These are phyloP conservation scores for Antechinus flavipes DNA, from an alignment of 2,113 vertebrate species.

Conservation along the genomic window DNA sequence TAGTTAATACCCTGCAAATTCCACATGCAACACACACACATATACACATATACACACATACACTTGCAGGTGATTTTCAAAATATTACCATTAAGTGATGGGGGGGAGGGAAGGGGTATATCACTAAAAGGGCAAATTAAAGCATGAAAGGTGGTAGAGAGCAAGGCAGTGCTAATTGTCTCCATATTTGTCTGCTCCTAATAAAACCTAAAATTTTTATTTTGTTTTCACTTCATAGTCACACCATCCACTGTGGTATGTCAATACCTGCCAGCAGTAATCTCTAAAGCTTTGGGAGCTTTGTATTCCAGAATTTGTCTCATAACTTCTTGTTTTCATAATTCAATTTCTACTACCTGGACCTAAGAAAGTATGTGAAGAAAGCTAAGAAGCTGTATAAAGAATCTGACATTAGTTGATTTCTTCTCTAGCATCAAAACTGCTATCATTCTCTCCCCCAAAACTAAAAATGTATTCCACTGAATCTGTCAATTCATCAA, in stretches of 20 bases:
- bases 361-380: not conserved
- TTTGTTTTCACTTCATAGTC: not conserved
- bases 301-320: not conserved
- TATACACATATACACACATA: no score
- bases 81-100: not conserved
- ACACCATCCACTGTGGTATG: not conserved
- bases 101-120: not conserved
- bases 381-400: not conserved
- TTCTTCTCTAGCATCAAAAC: not conserved
- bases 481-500: constrained; percentile 20
- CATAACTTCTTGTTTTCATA: not conserved
- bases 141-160: not conserved
- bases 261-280: not conserved
- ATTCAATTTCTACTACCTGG: not conserved
- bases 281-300: not conserved
- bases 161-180: not conserved
- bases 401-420: not conserved
- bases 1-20: not conserved
- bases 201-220: not conserved
- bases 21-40: no score
- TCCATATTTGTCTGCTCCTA: not conserved
- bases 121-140: not conserved
- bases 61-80: not conserved
- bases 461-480: not conserved
- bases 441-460: not conserved